Base-by-base conservation (phyloP, 2,888 invertebrate species). In the Falcaria lacertinaria region DNA sequence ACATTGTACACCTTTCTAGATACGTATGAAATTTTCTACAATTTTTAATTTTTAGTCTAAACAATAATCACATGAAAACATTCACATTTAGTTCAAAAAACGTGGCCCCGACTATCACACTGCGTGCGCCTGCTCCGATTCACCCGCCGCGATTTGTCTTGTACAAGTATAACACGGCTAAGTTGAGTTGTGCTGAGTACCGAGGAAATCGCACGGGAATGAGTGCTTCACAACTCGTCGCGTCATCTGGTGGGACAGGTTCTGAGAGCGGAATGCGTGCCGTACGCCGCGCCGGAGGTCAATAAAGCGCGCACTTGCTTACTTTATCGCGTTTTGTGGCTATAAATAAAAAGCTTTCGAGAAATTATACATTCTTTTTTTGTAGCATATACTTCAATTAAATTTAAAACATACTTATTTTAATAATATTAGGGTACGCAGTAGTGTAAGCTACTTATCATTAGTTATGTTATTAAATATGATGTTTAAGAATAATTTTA, bases 241-340 rank as follows among this genome's bases (percentile, higher is more conserved):
- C 80, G 74, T 70, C 70, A 71, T 75, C 71, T 68, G 69, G 57
- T 51, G 63, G 60, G 77, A 82, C 83, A 69, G 74, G 83, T 82
- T 79, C 65, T 68, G 64, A 52, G 66, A 67, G 63, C 66, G 77
- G 78, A 74, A 77, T 76, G 60, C 55, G 71, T 66, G 69, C 71
- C 66, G 60, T 78, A 76, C 79, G 63, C 67, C 72, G 68, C 79
- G 63, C 67, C 72, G 68, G 76, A 73, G 74, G 79, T 82, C 80
- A 83, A 83, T 86, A 86, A 85, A 80, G 82, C 83, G 80, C 80
- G 80, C 83, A 85, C 86, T 84, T 80, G 81, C 75, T 65, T 76
- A 77, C 78, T 82, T 86, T 85, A 83, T 77, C 78, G 76, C 82
- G 84, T 85, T 85, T 84, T 86, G 81, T 80, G 69, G 64, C 69